A percentile compares a stretch with the other conserved stretches of the same genome.
Evolutionary conservation across 2,888 invertebrate genomes (phyloP).

Genomic region (Cryptus viduatorius): DNA sequence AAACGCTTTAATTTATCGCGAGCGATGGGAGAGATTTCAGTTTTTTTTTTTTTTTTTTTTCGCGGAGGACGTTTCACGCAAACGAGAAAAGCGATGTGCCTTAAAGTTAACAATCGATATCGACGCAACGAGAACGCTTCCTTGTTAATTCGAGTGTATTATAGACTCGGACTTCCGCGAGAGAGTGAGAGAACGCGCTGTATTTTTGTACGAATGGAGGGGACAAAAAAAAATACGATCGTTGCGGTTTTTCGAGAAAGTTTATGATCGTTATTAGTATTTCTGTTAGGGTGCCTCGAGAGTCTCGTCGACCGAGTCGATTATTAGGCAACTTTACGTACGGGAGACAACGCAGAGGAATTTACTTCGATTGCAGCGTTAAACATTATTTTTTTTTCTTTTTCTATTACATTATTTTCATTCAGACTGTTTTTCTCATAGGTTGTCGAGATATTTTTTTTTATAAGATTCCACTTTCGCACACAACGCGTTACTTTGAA

Average conservation of each 20-base stretch:
- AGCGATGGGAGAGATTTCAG: conserved; percentile 4
- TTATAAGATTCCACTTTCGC: conserved; percentile 21
- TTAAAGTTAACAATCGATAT: conserved; percentile 38
- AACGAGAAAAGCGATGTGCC: conserved; percentile 32
- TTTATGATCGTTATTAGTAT: conserved; percentile 65
- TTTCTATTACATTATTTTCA: not conserved
- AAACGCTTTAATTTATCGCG: conserved; percentile 8
- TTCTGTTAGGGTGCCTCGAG: conserved; percentile 29
- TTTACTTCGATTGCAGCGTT: conserved; percentile 38
- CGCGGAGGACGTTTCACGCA: conserved; percentile 2
- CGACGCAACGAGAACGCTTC: conserved; percentile 28
- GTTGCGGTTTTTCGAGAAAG: conserved; percentile 66
- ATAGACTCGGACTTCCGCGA: conserved; percentile 4
- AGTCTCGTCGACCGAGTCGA: conserved; percentile 21
- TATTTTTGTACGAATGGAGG: conserved; percentile 39
- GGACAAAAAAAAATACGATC: conserved; percentile 12
- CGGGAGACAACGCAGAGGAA: conserved; percentile 40
- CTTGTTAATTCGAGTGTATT: not conserved
- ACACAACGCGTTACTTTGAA: not conserved
- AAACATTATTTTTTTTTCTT: conserved; percentile 20
- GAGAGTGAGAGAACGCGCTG: not conserved
- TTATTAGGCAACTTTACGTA: conserved; percentile 18
- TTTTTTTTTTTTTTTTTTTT: not conserved
- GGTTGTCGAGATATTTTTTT: conserved; percentile 1
- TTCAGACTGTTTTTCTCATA: conserved; percentile 45